A percentile compares a stretch with the other conserved stretches of the same genome.
These are phyloP conservation scores for Dipodomys stephensi DNA, from an alignment of 2,113 vertebrate species.

Conservation along the genomic window DNA sequence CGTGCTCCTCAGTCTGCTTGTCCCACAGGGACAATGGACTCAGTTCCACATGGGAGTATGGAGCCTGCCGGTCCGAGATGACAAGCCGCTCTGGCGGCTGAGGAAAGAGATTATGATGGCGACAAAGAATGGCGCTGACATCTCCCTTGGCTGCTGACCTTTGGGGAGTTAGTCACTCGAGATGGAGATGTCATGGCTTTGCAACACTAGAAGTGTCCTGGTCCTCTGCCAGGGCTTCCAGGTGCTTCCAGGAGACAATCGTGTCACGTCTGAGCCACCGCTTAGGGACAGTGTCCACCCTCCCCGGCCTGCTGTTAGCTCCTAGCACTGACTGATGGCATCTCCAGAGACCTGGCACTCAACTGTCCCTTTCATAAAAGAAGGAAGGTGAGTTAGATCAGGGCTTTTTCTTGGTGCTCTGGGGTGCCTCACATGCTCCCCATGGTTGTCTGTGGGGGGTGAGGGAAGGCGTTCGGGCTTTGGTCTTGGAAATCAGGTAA, in stretches of 20 bases:
- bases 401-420: fast-evolving
- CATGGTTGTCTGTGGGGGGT: neutral
- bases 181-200: neutral
- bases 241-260: neutral
- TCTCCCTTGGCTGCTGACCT: neutral
- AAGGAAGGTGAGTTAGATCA: neutral
- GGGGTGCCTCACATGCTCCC: neutral
- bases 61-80: neutral
- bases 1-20: neutral
- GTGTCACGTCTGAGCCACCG: neutral
- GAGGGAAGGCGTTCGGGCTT: neutral
- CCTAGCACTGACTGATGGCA: neutral
- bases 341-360: neutral
- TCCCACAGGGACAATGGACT: neutral
- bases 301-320: neutral
- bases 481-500: neutral
- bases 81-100: neutral
- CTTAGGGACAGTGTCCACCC: neutral
- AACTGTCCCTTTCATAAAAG: neutral
- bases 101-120: neutral
- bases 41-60: neutral
- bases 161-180: neutral
- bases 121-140: slow-evolving; percentile 32
- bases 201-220: neutral
- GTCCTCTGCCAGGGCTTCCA: neutral